Evolutionary conservation across 2,797 vertebrate species (phyloP).

Genomic region (Nothura maculosa): DNA sequence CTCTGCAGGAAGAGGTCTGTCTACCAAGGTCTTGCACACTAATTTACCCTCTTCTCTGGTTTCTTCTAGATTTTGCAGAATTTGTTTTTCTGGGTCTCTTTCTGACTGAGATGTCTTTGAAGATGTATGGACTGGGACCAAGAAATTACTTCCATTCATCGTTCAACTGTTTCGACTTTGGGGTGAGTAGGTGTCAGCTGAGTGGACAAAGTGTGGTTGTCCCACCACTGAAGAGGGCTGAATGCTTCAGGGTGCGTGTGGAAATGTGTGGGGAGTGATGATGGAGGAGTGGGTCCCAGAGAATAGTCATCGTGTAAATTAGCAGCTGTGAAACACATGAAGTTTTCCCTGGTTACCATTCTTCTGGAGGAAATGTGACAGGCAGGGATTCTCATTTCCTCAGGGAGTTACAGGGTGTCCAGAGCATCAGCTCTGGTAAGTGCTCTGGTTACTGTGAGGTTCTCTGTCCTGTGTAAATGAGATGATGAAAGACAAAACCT

Average conservation of each 20-base stretch:
- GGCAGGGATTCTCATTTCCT: slow-evolving; percentile 8
- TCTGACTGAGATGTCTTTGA: slow-evolving; percentile 96
- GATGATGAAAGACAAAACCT: neutral
- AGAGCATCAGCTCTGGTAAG: neutral
- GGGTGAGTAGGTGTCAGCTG: slow-evolving; percentile 83
- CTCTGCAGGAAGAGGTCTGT: neutral
- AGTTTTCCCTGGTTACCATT: neutral
- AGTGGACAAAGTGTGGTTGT: neutral
- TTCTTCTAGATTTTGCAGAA: slow-evolving; percentile 92
- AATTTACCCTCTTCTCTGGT: slow-evolving; percentile 20
- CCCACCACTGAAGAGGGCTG: fast-evolving
- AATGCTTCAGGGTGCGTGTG: fast-evolving
- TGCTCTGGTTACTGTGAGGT: neutral
- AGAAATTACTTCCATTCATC: slow-evolving; percentile 97
- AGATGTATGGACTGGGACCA: slow-evolving; percentile 96
- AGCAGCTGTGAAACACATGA: neutral
- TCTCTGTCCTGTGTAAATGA: neutral
- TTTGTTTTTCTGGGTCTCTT: slow-evolving; percentile 98
- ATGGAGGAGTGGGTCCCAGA: neutral
- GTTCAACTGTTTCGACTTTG: slow-evolving; percentile 98
- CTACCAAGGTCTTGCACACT: neutral
- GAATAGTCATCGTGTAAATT: neutral
- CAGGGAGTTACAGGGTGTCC: neutral
- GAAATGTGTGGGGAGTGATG: neutral
- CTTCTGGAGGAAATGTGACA: neutral